Percentiles rank a stretch among this genome's conserved stretches.
Conservation (phyloP, 2,888 invertebrate species). For the Dryocosmus kuriphilus region DNA sequence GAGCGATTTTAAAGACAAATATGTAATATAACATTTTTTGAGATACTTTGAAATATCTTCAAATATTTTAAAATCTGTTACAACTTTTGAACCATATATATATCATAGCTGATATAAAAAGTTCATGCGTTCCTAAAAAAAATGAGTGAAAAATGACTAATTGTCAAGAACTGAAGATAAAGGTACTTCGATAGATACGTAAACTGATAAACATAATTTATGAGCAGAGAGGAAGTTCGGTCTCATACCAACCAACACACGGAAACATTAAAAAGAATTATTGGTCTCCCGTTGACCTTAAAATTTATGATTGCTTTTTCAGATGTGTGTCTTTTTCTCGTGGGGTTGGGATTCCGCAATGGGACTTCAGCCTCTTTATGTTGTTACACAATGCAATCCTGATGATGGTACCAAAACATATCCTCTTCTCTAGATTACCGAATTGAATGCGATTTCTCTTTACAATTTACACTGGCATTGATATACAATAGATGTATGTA, state of each 20-base stretch:
- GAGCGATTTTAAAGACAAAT: too few species aligned
- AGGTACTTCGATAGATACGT: not conserved
- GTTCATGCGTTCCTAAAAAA: too few species aligned
- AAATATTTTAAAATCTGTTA: too few species aligned
- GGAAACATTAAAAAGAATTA: conserved; percentile 6
- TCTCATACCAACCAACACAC: not conserved
- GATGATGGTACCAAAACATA: not conserved
- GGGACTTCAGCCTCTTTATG: conserved; percentile 2
- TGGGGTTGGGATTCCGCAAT: conserved; percentile 5
- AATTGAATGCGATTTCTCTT: not conserved
- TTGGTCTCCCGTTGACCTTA: conserved; percentile 1
- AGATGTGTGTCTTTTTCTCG: not conserved
- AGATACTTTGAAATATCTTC: too few species aligned
- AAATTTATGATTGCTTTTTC: conserved; percentile 10
- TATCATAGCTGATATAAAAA: too few species aligned
- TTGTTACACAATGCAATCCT: not conserved
- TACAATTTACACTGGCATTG: not conserved
- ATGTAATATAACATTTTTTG: too few species aligned
- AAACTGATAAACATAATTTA: conserved; percentile 8
- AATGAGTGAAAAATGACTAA: too few species aligned
- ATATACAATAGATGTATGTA: not conserved
- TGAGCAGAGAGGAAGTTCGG: not conserved
- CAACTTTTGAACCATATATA: too few species aligned
- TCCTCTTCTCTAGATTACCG: not conserved
- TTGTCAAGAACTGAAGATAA: too few species aligned